Evolutionary conservation across 92 coral and sea anemone genomes (phyloP), one percentile per base, ranked within the genome.

Genomic region (Hydrozoanthus gracilis): DNA sequence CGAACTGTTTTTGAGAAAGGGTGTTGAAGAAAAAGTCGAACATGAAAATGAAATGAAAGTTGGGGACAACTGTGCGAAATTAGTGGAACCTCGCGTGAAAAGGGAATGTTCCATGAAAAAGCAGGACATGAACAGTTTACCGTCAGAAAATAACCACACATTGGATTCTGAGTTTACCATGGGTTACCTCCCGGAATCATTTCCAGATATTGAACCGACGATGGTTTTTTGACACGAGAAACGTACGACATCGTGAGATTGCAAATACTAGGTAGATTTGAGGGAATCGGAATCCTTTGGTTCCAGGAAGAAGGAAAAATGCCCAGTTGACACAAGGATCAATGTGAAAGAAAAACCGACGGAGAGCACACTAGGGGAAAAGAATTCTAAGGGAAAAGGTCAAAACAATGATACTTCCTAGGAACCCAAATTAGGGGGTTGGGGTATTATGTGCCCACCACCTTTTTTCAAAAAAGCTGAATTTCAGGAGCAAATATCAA

Each of bases 21-120:
- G 73, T 47, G 55, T 44, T 44, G 47, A 45, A 47, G 60, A 69
- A 48, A 60, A 64, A n/a, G 72, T 79, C 46, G 39, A 64, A 79
- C 60, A 65, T 5, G 72, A 79, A 61, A 48, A 79, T 48, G 61
- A 64, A 49, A 67, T 80, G 39, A 80, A 64, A 65, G 54, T 51
- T 6, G 58, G 16, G 3, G 16, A 52, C 12, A 76, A 62, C 73
- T 69, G 49, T 18, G 13, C 51, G 2, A 17, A 8, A n/a, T 49
- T 64, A 80, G 48, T 39, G 14, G 18, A 65, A 62, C 20, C 58
- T 4, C 5, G n/a, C 17, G 20, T 51, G 8, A 76, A 89, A 8
- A 35, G 27, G 44, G 71, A 91, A 16, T 44, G 79, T 49, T 91
- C 78, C 4, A 58, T 71, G 11, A 71, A 91, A 80, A 54, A 91